Evolutionary conservation across 23 tunicate species (phyloP).

Genomic region (Phallusia fumigata): DNA sequence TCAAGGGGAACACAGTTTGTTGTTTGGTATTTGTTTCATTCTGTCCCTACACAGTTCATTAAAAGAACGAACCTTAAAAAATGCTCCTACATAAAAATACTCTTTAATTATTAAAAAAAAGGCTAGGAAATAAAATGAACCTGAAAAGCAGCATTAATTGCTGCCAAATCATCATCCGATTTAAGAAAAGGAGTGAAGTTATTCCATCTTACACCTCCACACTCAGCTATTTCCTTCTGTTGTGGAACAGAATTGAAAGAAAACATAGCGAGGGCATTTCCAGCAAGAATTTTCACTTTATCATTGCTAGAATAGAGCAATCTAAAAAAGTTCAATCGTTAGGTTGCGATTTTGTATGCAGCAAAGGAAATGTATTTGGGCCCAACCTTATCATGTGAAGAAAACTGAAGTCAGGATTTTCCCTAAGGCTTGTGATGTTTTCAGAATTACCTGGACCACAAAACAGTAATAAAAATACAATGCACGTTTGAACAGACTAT

Average conservation of each 20-base stretch:
- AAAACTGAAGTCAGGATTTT: slow-evolving; percentile 70
- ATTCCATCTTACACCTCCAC: slow-evolving; percentile 84
- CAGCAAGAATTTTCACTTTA: slow-evolving; percentile 56
- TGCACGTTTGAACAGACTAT: no score
- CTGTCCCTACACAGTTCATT: no score
- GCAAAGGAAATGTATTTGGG: no score
- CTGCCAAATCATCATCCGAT: slow-evolving; percentile 38
- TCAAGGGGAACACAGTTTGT: no score
- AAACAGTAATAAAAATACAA: no score
- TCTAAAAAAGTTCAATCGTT: slow-evolving; percentile 49
- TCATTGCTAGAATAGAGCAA: slow-evolving; percentile 69
- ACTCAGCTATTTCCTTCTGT: slow-evolving; percentile 80
- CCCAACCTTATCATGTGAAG: slow-evolving; percentile 80
- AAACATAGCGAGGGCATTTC: slow-evolving; percentile 79
- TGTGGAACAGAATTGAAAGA: slow-evolving; percentile 68
- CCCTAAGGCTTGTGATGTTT: slow-evolving; percentile 52
- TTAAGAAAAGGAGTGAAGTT: slow-evolving; percentile 61
- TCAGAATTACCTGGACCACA: slow-evolving; percentile 52
- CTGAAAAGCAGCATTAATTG: slow-evolving; percentile 77
- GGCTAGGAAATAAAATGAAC: no score
- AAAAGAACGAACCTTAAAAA: no score
- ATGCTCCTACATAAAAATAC: no score
- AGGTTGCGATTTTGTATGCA: no score
- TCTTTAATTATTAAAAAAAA: no score
- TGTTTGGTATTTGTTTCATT: no score